Evolutionary conservation across 2,113 vertebrate genomes (phyloP).

Genomic region (Agelaius tricolor): DNA sequence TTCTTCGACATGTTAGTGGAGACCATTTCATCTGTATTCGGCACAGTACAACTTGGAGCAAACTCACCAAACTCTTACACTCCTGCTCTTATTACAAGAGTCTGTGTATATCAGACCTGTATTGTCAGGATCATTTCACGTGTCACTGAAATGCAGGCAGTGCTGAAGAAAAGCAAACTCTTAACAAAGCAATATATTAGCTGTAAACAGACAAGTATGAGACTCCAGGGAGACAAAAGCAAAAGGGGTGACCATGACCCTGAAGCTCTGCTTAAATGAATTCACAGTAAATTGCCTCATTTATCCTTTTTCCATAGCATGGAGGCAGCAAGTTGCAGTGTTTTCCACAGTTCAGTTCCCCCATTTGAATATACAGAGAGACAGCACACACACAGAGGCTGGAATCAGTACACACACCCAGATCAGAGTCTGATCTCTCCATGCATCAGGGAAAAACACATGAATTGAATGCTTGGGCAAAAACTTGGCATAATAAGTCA

Average conservation of each 20-base stretch:
- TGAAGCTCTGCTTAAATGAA: background rate
- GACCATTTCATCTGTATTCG: background rate
- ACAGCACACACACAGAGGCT: background rate
- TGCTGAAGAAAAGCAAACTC: background rate
- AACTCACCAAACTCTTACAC: background rate
- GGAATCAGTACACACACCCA: background rate
- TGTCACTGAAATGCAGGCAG: background rate
- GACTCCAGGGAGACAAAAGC: background rate
- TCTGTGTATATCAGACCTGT: background rate
- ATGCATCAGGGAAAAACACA: background rate
- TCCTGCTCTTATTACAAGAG: background rate
- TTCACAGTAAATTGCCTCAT: constrained; percentile 1
- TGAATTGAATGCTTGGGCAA: background rate
- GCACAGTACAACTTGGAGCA: fast-evolving
- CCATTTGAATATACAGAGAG: background rate
- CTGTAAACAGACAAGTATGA: background rate
- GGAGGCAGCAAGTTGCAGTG: background rate
- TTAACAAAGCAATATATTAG: constrained; percentile 7
- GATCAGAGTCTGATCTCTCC: background rate
- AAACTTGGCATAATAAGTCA: background rate
- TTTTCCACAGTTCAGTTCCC: background rate
- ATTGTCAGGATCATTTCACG: background rate
- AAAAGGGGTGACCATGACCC: background rate
- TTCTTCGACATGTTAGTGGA: background rate
- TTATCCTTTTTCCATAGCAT: background rate